Percentiles rank a stretch among this genome's conserved stretches.
Evolutionary conservation across 2,888 invertebrate genomes (phyloP).

Genomic region (Cryptocephalus moraei): DNA sequence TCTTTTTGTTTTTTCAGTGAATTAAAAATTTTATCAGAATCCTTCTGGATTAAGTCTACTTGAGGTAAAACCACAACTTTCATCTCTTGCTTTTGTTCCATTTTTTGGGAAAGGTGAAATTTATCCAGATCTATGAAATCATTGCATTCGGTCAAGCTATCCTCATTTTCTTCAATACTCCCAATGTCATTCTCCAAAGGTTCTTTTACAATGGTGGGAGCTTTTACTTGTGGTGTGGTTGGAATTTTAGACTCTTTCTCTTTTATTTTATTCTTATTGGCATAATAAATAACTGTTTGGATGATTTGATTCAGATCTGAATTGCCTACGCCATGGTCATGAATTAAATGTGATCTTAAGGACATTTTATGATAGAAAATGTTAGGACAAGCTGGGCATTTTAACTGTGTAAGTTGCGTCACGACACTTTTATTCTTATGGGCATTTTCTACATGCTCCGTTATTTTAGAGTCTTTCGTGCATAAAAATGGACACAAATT

Average conservation of each 20-base stretch:
- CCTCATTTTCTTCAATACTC: neutral
- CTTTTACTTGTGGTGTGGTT: neutral
- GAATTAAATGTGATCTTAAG: slow-evolving; percentile 51
- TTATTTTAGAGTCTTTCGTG: slow-evolving; percentile 31
- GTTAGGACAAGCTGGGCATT: slow-evolving; percentile 59
- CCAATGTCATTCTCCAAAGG: slow-evolving; percentile 2
- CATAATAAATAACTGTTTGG: slow-evolving; percentile 40
- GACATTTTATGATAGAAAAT: slow-evolving; percentile 52
- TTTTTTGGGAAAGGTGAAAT: neutral
- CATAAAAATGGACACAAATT: slow-evolving; percentile 36
- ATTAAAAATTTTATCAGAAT: slow-evolving; percentile 8
- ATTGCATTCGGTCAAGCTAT: neutral
- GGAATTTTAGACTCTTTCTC: slow-evolving; percentile 8
- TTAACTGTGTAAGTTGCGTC: slow-evolving; percentile 43
- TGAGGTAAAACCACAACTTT: slow-evolving; percentile 14
- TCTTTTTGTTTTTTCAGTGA: slow-evolving; percentile 16
- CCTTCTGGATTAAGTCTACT: slow-evolving; percentile 17
- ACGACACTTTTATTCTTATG: slow-evolving; percentile 45
- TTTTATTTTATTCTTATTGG: slow-evolving; percentile 23
- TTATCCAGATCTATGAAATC: neutral
- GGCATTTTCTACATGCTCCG: slow-evolving; percentile 31
- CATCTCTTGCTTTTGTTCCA: slow-evolving; percentile 1
- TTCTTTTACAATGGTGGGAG: no score
- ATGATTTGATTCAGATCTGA: slow-evolving; percentile 50
- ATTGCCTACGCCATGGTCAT: slow-evolving; percentile 57